Conservation (phyloP, 2,888 invertebrate species). For the Agriotes lineatus region DNA sequence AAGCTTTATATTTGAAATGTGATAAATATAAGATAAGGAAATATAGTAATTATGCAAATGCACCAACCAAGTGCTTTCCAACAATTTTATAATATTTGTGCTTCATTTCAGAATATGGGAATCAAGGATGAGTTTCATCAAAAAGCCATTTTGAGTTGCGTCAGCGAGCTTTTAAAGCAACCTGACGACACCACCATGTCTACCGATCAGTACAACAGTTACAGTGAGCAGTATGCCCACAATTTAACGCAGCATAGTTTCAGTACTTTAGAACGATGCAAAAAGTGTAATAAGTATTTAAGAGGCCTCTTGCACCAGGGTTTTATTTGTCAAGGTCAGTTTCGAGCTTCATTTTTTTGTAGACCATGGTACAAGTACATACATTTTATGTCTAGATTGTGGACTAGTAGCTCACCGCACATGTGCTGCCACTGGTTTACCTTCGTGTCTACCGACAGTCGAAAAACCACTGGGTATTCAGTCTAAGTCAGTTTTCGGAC, state of each 20-base stretch:
- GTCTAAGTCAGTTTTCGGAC: conserved; percentile 71
- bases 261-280: conserved; percentile 76
- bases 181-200: conserved; percentile 53
- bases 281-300: conserved; percentile 79
- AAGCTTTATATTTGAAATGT: neutral
- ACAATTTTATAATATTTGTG: neutral
- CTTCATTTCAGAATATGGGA: conserved; percentile 75
- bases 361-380: neutral
- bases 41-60: neutral
- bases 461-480: conserved; percentile 52
- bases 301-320: conserved; percentile 79
- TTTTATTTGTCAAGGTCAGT: conserved; percentile 75
- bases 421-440: conserved; percentile 75
- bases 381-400: conserved; percentile 68
- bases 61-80: neutral
- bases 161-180: conserved; percentile 73
- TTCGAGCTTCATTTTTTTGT: neutral
- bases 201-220: conserved; percentile 49
- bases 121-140: conserved; percentile 82
- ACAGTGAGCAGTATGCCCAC: conserved; percentile 56
- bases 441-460: conserved; percentile 68
- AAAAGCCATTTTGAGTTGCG: conserved; percentile 75
- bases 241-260: conserved; percentile 76
- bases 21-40: neutral
- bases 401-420: conserved; percentile 78